Evolutionary conservation across 2,888 invertebrate genomes (phyloP).

Genomic region (Altica lythri): DNA sequence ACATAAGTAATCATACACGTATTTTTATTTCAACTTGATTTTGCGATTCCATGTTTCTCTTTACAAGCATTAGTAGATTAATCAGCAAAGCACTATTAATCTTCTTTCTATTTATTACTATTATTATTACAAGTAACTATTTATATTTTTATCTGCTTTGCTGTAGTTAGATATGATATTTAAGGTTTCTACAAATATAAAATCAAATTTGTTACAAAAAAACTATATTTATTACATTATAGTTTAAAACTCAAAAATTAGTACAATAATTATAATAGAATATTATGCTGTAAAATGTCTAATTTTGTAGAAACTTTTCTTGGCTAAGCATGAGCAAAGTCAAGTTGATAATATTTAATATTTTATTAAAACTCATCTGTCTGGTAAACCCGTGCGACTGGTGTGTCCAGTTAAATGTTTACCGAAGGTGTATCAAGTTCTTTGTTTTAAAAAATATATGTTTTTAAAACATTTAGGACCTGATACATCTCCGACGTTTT

Average conservation of each 20-base stretch:
- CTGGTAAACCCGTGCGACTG: conserved; percentile 57
- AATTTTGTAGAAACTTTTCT: conserved; percentile 43
- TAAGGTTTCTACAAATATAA: conserved; percentile 23
- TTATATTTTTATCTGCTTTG: conserved; percentile 27
- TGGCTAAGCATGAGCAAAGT: conserved; percentile 53
- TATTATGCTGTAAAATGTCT: too few relatives aligned
- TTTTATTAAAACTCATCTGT: conserved; percentile 54
- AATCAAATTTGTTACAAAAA: conserved; percentile 9
- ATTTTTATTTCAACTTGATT: conserved; percentile 48
- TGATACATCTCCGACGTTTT: conserved; percentile 48
- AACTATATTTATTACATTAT: too few relatives aligned
- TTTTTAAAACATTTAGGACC: conserved; percentile 42
- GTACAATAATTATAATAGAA: too few relatives aligned
- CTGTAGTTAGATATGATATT: conserved; percentile 37
- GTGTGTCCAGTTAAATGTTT: conserved; percentile 38
- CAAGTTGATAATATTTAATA: conserved; percentile 48
- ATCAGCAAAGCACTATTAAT: conserved; percentile 8
- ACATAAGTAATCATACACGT: conserved; percentile 28
- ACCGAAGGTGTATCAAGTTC: conserved; percentile 48
- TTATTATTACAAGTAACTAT: conserved; percentile 8
- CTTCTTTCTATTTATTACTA: conserved; percentile 2
- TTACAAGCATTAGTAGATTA: conserved; percentile 10
- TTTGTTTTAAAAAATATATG: conserved; percentile 30
- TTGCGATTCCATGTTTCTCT: conserved; percentile 31
- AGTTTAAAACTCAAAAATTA: too few relatives aligned